These are phyloP conservation scores for Heteromormyrus szaboi DNA, from an alignment of 2,797 vertebrate species.

Conservation along the genomic window DNA sequence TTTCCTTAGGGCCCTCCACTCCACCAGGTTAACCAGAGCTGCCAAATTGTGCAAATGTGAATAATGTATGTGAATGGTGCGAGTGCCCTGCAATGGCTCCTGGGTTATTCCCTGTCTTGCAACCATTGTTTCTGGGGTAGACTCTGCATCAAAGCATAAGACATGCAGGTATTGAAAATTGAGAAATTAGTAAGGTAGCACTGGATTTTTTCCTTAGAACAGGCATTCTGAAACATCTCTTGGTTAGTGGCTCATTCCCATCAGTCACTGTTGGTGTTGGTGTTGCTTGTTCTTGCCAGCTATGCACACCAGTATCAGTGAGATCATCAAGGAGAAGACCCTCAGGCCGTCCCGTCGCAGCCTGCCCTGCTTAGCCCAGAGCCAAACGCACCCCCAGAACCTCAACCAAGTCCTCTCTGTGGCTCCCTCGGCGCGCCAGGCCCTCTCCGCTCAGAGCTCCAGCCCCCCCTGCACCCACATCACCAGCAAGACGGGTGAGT, in stretches of 20 bases:
- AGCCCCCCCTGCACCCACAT: constrained; percentile 66
- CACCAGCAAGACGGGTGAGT: constrained; percentile 58
- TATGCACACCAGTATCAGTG: constrained; percentile 94
- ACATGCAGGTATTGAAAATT: neutral
- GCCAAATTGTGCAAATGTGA: neutral
- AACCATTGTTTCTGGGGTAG: neutral
- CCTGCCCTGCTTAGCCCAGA: constrained; percentile 84
- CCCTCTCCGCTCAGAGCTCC: constrained; percentile 55
- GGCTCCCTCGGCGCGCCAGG: constrained; percentile 57
- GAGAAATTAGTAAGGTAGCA: neutral
- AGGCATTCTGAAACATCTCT: neutral
- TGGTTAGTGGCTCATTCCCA: neutral
- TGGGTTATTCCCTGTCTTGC: neutral
- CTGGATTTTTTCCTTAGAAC: neutral
- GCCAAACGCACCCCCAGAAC: constrained; percentile 84
- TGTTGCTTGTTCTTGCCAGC: constrained; percentile 57
- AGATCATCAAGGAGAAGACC: constrained; percentile 85
- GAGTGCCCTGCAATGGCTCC: neutral
- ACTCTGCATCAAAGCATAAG: neutral
- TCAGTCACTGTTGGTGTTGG: neutral
- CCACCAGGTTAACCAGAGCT: neutral
- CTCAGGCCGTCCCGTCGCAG: constrained; percentile 90
- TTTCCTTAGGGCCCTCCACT: neutral
- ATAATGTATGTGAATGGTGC: neutral
- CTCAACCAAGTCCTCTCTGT: constrained; percentile 85